Evolutionary conservation across 2,113 vertebrate genomes (phyloP).

Genomic region (Mirounga angustirostris): DNA sequence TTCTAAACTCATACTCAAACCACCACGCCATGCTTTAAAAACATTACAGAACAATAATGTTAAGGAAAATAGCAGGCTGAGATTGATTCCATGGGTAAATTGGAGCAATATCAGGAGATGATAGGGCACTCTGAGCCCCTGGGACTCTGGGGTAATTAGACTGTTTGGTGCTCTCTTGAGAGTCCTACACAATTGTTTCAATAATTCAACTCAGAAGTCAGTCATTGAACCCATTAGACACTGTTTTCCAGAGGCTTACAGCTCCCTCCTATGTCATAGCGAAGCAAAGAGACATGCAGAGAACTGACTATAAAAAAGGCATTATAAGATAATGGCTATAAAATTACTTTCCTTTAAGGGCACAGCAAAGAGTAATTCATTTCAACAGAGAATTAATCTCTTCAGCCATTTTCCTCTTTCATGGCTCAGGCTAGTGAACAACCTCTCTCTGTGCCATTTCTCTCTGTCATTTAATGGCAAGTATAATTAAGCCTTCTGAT

Average conservation of each 20-base stretch:
- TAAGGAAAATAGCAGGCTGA: neutral
- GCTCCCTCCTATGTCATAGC: neutral
- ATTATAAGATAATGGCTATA: neutral
- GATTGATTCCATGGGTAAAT: neutral
- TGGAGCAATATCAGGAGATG: neutral
- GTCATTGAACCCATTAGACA: neutral
- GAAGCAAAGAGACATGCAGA: neutral
- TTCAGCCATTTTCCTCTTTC: neutral
- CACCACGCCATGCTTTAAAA: neutral
- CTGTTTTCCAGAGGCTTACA: neutral
- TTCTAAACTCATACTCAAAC: neutral
- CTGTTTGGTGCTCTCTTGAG: neutral
- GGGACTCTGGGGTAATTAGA: neutral
- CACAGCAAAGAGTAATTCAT: neutral
- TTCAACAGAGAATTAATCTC: neutral
- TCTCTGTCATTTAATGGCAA: neutral
- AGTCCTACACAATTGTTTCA: neutral
- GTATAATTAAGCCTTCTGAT: neutral
- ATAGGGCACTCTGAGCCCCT: fast-evolving
- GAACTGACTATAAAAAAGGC: neutral
- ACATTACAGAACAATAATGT: neutral
- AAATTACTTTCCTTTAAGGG: neutral
- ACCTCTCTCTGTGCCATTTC: neutral
- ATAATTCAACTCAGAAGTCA: neutral
- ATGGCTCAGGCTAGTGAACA: neutral